Evolutionary conservation across 2,797 vertebrate genomes (phyloP).

Genomic region (Ciconia nigra): DNA sequence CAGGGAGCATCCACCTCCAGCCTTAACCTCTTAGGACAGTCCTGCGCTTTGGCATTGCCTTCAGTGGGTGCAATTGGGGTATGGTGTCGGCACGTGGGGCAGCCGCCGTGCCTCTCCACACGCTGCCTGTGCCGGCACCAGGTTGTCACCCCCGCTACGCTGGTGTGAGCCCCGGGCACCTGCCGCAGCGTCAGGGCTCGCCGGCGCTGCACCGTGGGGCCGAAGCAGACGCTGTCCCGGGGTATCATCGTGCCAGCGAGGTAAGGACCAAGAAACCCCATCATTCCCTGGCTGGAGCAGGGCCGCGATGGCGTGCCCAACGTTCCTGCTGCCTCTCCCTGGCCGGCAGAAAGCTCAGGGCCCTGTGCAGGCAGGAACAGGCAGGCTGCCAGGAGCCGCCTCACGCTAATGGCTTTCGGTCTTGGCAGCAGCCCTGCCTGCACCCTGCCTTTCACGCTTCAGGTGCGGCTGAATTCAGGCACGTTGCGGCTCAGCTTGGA

Average conservation of each 20-base stretch:
- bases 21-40: neutral
- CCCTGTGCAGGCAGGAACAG: neutral
- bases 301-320: neutral
- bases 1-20: neutral
- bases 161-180: neutral
- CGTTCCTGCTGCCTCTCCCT: neutral
- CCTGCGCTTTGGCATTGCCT: fast-evolving
- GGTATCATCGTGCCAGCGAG: fast-evolving
- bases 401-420: neutral
- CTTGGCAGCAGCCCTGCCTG: neutral
- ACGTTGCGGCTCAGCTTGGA: neutral
- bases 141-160: neutral
- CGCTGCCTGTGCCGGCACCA: neutral
- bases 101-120: fast-evolving
- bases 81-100: neutral
- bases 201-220: fast-evolving
- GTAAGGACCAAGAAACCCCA: neutral
- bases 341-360: neutral
- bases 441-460: neutral
- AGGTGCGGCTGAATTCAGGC: neutral
- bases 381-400: neutral
- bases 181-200: fast-evolving
- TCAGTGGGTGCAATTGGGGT: fast-evolving
- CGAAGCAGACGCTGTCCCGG: fast-evolving
- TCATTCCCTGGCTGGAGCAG: neutral